Conservation (phyloP, 2,113 vertebrate genomes). For the Phrynosoma blainvillii region DNA sequence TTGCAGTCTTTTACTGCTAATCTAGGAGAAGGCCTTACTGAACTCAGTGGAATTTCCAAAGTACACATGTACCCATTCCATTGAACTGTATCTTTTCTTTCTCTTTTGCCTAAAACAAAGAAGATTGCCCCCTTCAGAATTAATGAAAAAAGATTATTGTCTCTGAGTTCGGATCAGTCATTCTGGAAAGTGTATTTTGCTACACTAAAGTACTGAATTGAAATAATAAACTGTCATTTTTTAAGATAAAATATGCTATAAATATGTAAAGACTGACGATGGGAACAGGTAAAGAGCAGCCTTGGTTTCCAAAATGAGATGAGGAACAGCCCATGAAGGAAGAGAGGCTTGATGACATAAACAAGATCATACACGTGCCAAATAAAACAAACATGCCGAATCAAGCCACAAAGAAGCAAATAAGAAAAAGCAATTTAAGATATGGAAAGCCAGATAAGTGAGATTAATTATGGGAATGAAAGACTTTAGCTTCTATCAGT, state of each 20-base stretch:
- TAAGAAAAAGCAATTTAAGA: background rate
- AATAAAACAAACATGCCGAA: too few relatives aligned
- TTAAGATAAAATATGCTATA: background rate
- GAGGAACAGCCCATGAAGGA: background rate
- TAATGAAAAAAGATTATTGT: background rate
- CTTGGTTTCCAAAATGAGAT: background rate
- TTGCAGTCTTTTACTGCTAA: background rate
- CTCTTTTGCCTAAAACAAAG: too few relatives aligned
- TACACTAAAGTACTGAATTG: background rate
- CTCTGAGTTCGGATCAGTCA: background rate
- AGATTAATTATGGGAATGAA: background rate
- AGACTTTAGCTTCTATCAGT: background rate
- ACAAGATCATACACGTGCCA: background rate
- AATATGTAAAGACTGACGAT: background rate
- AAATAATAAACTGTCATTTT: background rate
- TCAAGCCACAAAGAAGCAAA: background rate
- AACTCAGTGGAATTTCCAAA: too few relatives aligned
- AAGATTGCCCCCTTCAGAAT: background rate
- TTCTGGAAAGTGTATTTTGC: background rate
- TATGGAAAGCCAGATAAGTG: background rate
- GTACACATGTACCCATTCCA: background rate
- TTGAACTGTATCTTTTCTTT: background rate
- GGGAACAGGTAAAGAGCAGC: background rate
- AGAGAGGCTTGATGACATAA: background rate
- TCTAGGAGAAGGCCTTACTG: too few relatives aligned